Evolutionary conservation across 1,140 invertebrate genomes (phyloP).

Genomic region (Chrysomallon squamiferum): DNA sequence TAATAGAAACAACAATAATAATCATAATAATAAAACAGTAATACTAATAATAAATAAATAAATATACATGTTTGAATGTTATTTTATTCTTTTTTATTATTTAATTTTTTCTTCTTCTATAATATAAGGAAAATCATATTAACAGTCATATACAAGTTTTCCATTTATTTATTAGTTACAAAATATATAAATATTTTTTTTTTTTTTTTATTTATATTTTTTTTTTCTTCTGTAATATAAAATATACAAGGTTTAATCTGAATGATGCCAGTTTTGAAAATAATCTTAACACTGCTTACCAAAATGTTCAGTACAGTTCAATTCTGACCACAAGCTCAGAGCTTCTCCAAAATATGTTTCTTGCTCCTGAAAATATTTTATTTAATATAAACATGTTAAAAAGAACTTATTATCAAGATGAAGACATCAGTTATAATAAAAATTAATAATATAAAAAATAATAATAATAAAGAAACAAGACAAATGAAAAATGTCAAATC

Average conservation of each 20-base stretch:
- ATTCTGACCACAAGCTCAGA: slow-evolving; percentile 84
- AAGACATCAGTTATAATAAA: slow-evolving; percentile 30
- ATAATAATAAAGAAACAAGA: not conserved
- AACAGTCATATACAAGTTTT: too few relatives aligned
- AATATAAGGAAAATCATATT: too few relatives aligned
- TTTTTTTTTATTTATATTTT: too few relatives aligned
- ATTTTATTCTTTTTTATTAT: too few relatives aligned
- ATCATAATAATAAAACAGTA: not conserved
- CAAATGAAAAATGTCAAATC: not conserved
- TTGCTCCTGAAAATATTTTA: slow-evolving; percentile 64
- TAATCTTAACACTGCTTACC: too few relatives aligned
- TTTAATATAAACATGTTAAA: slow-evolving; percentile 5
- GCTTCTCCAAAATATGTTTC: slow-evolving; percentile 81
- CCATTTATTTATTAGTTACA: too few relatives aligned
- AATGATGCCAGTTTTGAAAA: too few relatives aligned
- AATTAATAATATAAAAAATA: not conserved
- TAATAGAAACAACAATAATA: not conserved
- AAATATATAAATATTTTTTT: too few relatives aligned
- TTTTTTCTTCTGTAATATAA: too few relatives aligned
- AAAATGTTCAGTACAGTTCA: slow-evolving; percentile 76
- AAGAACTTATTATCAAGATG: slow-evolving; percentile 64
- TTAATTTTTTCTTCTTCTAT: too few relatives aligned
- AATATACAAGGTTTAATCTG: too few relatives aligned
- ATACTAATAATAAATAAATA: not conserved
- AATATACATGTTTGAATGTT: too few relatives aligned